Evolutionary conservation across 1,140 invertebrate genomes (phyloP).

Genomic region (Sinonovacula constricta): DNA sequence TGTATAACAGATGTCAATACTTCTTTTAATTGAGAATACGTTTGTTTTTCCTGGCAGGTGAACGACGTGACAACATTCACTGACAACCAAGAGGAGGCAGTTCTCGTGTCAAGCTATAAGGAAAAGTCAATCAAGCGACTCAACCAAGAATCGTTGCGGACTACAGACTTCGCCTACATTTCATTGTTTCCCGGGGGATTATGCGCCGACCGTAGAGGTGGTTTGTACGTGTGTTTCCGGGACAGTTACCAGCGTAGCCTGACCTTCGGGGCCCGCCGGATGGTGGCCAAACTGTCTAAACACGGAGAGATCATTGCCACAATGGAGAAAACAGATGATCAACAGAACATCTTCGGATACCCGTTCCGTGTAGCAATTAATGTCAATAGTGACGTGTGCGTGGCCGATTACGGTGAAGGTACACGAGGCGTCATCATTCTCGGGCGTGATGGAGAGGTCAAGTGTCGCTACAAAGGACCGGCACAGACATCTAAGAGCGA

Average conservation of each 20-base stretch:
- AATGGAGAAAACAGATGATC: constrained; percentile 48
- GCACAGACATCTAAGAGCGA: constrained; percentile 10
- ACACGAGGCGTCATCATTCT: constrained; percentile 53
- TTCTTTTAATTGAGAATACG: too few species aligned
- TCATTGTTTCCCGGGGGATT: constrained; percentile 42
- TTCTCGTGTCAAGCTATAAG: constrained; percentile 47
- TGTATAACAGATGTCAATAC: too few species aligned
- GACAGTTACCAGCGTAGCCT: constrained; percentile 45
- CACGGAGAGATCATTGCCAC: constrained; percentile 51
- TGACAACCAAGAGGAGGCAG: constrained; percentile 34
- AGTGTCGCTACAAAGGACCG: constrained; percentile 44
- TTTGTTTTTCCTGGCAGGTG: constrained; percentile 13
- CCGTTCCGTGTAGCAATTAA: constrained; percentile 57
- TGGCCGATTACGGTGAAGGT: constrained; percentile 54
- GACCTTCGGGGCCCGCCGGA: constrained; percentile 26
- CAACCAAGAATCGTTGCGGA: constrained; percentile 39
- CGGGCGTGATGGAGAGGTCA: constrained; percentile 39
- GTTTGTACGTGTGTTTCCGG: constrained; percentile 53
- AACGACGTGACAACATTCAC: constrained; percentile 33
- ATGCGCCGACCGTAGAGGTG: constrained; percentile 19
- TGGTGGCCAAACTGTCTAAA: constrained; percentile 55
- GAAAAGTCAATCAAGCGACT: constrained; percentile 49
- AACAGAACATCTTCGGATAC: constrained; percentile 49
- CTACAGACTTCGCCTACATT: constrained; percentile 49
- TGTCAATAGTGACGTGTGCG: constrained; percentile 54